Evolutionary conservation across 37 sponge, comb jelly and placozoan species (phyloP), one percentile per base, ranked within the genome.

Genomic region (Halisarca cf. caerulea): DNA sequence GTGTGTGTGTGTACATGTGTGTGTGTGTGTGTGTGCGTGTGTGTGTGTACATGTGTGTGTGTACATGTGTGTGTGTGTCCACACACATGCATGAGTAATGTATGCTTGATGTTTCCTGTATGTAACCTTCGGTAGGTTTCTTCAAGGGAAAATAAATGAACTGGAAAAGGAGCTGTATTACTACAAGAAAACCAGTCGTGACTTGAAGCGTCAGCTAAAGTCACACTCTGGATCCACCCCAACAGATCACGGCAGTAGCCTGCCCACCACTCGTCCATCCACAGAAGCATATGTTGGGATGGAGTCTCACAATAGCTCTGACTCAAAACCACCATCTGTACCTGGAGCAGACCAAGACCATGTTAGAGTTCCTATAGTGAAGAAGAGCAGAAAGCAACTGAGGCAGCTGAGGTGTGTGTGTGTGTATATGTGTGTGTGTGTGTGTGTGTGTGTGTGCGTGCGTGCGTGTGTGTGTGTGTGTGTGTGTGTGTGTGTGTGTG

Each of bases 131-230:
- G 2, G 18, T 38, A 74, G 77, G 1, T 18, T 74, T 18, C 72
- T 90, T 35, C 20, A 44, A 30, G 30, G 30, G 1, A 89, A 84
- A 54, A 39, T 92, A 17, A 80, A 89, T 32, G 60, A 20, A 0
- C 79, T 92, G 35, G 93, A 92, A 60, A 92, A 89, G 69, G 93
- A 92, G 45, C 78, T 92, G n/a, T 92, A 86, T 64, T 92, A 86
- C 64, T 92, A 92, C 84, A 92, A 89, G 66, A 89, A 83, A 75
- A 89, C 90, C 25, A 92, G 93, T 44, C 54, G 93, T 53, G 93
- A 92, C 44, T 55, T 92, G 66, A 89, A 82, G 79, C 86, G 82
- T 60, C 53, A 78, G 37, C 68, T 91, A 2, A 75, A 80, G 39
- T 17, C 60, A 2, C 21, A 80, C 78, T 37, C 27, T 17, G 28